Base-by-base conservation (phyloP, 1,140 invertebrate genomes). In the Bombus picipes region DNA sequence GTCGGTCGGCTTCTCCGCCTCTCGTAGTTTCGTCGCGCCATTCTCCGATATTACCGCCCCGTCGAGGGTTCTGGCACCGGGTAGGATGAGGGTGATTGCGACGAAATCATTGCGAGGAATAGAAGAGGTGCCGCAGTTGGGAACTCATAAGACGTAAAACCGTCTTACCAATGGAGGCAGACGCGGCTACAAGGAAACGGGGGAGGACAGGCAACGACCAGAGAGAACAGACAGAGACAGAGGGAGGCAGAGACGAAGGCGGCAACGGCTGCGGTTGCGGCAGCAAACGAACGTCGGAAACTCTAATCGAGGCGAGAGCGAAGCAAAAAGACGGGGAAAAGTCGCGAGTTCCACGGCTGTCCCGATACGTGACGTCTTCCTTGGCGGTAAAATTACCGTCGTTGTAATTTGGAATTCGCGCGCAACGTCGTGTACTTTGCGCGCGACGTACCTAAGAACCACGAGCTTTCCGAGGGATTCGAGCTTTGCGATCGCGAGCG, bases 71-170 rank as follows among this genome's bases (percentile, higher is more conserved):
- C 71, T 73, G 88, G 84, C 74, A 84, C 73, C 81, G 65, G 83
- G 76, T 76, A 81, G 80, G 87, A 82, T 41, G 88, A 83, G 90
- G 90, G 91, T 94, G 94, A 95, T 95, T 94, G 94, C 93, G 93
- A 95, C 93, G 92, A 94, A 95, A 95, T 95, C 94, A 95, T 95
- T 94, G 94, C 94, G 87, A 93, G 91, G 88, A 94, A 94, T 92
- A 91, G 93, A 94, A 93, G 94, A 94, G 93, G 90, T 94, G 92
- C 91, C 91, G 91, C 93, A 94, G 93, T 95, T 94, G 92, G 88
- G 89, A 94, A 94, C 94, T 95, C 93, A 94, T 94, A 94, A 94
- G 92, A 95, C 93, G 92, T 93, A 92, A 93, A 93, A 92, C 91
- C 92, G 91, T 91, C 90, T 92, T 91, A 89, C 77, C 86, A 81